phyloP scores from a whole-genome alignment of 2,113 vertebrate genomes.

The Lophius piscatorius region DNA sequence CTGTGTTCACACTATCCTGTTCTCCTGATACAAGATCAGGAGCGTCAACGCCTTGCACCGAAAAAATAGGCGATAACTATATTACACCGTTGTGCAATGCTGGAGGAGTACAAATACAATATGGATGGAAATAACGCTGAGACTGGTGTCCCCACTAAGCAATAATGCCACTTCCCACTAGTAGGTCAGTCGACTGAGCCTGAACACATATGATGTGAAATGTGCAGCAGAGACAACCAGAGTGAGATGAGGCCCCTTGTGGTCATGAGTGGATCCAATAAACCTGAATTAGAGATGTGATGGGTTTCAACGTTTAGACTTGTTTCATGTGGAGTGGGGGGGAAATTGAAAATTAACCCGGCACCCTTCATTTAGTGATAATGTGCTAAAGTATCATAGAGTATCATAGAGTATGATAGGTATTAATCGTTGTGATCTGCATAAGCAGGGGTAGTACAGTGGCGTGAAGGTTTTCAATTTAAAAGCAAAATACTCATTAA shows the following conservation, averaged over 20 bases:
- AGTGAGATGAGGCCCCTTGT: slow-evolving; percentile 74
- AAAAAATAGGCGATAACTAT: slow-evolving; percentile 1
- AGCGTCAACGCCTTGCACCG: background rate
- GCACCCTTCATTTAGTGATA: slow-evolving; percentile 76
- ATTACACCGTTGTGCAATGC: background rate
- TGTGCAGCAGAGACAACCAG: slow-evolving; percentile 58
- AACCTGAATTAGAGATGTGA: slow-evolving; percentile 75
- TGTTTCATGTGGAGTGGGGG: slow-evolving; percentile 72
- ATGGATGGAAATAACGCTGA: slow-evolving; percentile 36
- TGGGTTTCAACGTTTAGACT: slow-evolving; percentile 75
- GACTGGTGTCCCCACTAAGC: slow-evolving; percentile 25
- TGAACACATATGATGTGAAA: slow-evolving; percentile 45
- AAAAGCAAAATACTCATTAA: slow-evolving; percentile 81
- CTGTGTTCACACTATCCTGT: background rate
- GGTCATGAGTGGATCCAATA: slow-evolving; percentile 75
- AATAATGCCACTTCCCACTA: slow-evolving; percentile 32
- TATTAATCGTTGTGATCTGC: slow-evolving; percentile 78
- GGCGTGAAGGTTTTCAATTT: slow-evolving; percentile 81
- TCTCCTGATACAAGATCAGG: background rate
- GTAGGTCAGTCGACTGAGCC: slow-evolving; percentile 36
- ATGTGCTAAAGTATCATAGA: slow-evolving; percentile 77
- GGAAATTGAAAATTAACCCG: slow-evolving; percentile 76
- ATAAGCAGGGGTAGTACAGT: slow-evolving; percentile 69
- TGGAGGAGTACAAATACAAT: too few relatives aligned
- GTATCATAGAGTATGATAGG: slow-evolving; percentile 77